Base-by-base conservation (phyloP, 64 coral and sea anemone species). In the Actinia tenebrosa region DNA sequence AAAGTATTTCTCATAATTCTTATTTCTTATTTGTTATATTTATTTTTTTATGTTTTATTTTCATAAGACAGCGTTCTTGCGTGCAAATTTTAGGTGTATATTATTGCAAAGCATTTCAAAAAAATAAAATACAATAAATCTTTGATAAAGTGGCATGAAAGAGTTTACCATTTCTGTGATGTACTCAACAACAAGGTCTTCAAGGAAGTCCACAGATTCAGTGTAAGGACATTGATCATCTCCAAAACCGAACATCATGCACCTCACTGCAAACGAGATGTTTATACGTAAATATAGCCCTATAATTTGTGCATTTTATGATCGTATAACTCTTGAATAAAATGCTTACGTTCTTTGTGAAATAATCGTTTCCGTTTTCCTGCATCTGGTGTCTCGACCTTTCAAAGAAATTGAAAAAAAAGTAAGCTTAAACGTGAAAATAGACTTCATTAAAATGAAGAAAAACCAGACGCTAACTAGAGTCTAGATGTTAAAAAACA, bases 161-260 rank as follows among this genome's bases (percentile, higher is more conserved):
- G 4, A 16, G 84, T 86, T 37, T 87, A 99, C 97, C 93, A 99
- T 99, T 93, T 99, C 93, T 78, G 97, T 95, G 77, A 99, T 99
- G 59, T 99, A 99, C 56, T 99, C 97, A 45, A 99, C 88, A 43
- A 99, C 97, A 84, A 99, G 79, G 62, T 99, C 97, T 84, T 99
- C 97, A 42, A 99, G 61, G 16, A 99, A 91, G 79, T 99, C 97
- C 25, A 99, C 93, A 30, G 97, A 95, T 58, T 99, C 97, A 64
- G 97, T 99, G 46, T 92, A 99, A 19, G 97, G 97, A 43, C 91
- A 91, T 52, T 99, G 97, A 46, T 99, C 97, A 91, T 99, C 97
- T 66, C 97, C 97, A 93, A 99, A 99, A 1, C 97, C 97, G 82
- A 86, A 99, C 97, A 99, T 99, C 97, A 99, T 99, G 22, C 97